Conservation (phyloP, 2,113 vertebrate species). For the Atherinomorus stipes region DNA sequence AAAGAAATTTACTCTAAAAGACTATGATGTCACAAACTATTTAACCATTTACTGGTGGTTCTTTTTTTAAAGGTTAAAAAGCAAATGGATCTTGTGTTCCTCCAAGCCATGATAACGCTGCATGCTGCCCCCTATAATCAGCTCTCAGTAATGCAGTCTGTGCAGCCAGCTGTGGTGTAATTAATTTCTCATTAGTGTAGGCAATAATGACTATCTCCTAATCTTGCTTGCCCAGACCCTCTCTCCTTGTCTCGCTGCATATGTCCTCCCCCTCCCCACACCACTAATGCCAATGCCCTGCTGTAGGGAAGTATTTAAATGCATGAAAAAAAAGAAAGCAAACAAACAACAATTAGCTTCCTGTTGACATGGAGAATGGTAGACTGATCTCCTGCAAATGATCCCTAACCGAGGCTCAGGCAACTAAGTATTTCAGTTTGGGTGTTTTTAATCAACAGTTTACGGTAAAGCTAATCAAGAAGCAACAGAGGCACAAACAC, state of each 20-base stretch:
- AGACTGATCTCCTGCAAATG: constrained; percentile 68
- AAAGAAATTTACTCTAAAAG: too few relatives aligned
- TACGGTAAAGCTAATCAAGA: constrained; percentile 44
- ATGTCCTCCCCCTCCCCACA: background rate
- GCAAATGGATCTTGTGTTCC: background rate
- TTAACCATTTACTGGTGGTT: background rate
- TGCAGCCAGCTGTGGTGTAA: constrained; percentile 66
- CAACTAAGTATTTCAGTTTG: constrained; percentile 51
- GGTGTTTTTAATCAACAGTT: constrained; percentile 62
- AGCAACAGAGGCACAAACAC: constrained; percentile 9
- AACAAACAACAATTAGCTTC: constrained; percentile 79
- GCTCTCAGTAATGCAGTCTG: constrained; percentile 56
- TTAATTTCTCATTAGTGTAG: constrained; percentile 77
- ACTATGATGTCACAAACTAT: background rate
- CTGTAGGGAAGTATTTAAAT: constrained; percentile 41
- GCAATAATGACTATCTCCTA: constrained; percentile 64
- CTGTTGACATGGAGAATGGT: constrained; percentile 66
- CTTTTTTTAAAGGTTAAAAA: background rate
- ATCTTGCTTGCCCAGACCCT: constrained; percentile 43
- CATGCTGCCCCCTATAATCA: constrained; percentile 64
- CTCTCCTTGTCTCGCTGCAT: constrained; percentile 9
- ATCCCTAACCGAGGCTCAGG: constrained; percentile 53
- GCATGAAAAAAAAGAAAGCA: constrained; percentile 27
- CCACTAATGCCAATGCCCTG: constrained; percentile 25
- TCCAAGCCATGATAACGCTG: background rate